Percentiles rank a stretch among this genome's conserved stretches.
Evolutionary conservation across 1,140 invertebrate species (phyloP).

Genomic region (Macrobrachium rosenbergii): DNA sequence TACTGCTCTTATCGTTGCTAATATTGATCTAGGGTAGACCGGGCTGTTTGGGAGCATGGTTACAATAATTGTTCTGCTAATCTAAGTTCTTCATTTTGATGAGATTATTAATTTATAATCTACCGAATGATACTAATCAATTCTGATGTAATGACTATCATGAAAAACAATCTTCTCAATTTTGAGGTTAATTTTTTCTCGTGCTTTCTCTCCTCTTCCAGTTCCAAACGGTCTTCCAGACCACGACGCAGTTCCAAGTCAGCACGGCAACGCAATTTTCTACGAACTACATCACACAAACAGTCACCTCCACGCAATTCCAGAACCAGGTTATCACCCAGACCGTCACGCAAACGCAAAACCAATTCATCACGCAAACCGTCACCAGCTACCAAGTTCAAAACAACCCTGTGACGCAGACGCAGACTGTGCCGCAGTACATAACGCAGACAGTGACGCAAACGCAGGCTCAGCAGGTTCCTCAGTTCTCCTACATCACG

Average conservation of each 20-base stretch:
- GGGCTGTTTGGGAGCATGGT: too few species aligned
- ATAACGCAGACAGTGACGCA: constrained; percentile 47
- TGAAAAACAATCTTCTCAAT: too few species aligned
- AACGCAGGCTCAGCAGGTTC: not conserved
- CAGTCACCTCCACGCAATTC: constrained; percentile 30
- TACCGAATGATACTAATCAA: too few species aligned
- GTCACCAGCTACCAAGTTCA: constrained; percentile 33
- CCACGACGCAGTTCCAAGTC: constrained; percentile 32
- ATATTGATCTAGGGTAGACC: too few species aligned
- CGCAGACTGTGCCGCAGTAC: constrained; percentile 46
- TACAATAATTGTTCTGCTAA: too few species aligned
- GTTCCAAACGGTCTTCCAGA: constrained; percentile 41
- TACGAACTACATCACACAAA: constrained; percentile 32
- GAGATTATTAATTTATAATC: too few species aligned
- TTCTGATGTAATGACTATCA: too few species aligned
- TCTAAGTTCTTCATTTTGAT: too few species aligned
- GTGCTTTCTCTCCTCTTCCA: not conserved
- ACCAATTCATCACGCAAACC: constrained; percentile 50
- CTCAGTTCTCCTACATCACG: constrained; percentile 35
- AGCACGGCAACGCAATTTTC: constrained; percentile 18
- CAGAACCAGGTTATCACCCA: constrained; percentile 54
- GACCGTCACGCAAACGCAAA: constrained; percentile 25
- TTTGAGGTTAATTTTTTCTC: not conserved
- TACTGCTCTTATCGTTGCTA: too few species aligned
- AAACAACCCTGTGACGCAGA: constrained; percentile 43